Evolutionary conservation across 1,140 invertebrate species (phyloP), one percentile per base, ranked within the genome.

Genomic region (Galendromus occidentalis): DNA sequence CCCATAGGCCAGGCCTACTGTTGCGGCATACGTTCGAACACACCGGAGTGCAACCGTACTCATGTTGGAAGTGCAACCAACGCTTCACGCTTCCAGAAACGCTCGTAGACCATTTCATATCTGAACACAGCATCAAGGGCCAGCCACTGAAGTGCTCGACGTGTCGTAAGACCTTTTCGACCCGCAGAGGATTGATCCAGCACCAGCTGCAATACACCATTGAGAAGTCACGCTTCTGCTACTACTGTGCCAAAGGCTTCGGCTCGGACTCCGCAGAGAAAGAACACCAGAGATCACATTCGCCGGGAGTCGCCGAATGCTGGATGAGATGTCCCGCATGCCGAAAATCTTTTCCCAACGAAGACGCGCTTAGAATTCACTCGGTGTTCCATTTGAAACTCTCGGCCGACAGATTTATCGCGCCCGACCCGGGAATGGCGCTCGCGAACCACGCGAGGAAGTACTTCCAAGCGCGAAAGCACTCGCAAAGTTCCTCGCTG

Each of bases 21-120:
- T 22, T 59, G 14, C 51, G 51, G 51, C 51, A 59, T 9, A 59
- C 51, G 51, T 59, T 59, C 9, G 51, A 59, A 33, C 51, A 59
- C 51, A 59, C 51, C 51, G 51, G 51, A n/a, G 51, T 59, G 14
- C 51, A 59, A 33, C 51, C 51, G 12, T 59, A 59, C 51, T 59
- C 51, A 25, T 59, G 51, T 22, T 59, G 51, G 51, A 59, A 59
- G 9, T 59, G 51, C 51, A 25, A 59, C 25, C 51, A 59, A 33
- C 51, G 51, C 14, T 59, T 59, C 9, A 59, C 51, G 2, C 51
- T 59, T 2, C 51, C 51, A 25, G 51, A 59, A 25, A 18, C 25
- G 17, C 22, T 59, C 14, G 51, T 59, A 17, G 51, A 59, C 6
- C 51, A 59, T 33, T 59, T 59, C 22, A 22, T 59, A 17, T 12